Evolutionary conservation across 2,888 invertebrate species (phyloP).

Genomic region (Hydriomena furcata): DNA sequence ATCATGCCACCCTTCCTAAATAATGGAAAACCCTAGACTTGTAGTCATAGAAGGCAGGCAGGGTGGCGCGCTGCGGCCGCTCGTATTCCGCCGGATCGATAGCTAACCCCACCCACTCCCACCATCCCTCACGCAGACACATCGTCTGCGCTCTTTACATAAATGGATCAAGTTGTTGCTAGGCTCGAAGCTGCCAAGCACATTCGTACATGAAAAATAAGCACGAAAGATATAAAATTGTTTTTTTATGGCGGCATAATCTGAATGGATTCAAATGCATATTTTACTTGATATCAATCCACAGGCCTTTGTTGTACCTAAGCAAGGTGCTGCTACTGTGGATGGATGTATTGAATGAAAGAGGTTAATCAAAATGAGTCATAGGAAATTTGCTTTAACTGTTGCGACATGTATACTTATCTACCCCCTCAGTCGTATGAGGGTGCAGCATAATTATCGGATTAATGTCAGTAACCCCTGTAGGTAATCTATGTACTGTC

Average conservation of each 20-base stretch:
- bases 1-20: constrained; percentile 17
- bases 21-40: constrained; percentile 29
- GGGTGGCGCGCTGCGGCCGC: constrained; percentile 15
- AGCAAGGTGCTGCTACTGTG: too few species aligned
- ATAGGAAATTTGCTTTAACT: constrained; percentile 1
- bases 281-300: too few species aligned
- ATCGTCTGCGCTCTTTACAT: constrained; percentile 47
- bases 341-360: too few species aligned
- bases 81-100: constrained; percentile 29
- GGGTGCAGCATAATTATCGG: constrained; percentile 1
- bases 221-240: background rate
- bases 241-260: background rate
- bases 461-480: constrained; percentile 1
- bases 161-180: constrained; percentile 42
- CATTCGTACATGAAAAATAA: background rate
- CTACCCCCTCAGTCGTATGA: background rate
- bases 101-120: constrained; percentile 37
- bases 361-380: constrained; percentile 9
- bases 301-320: too few species aligned
- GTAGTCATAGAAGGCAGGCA: constrained; percentile 13
- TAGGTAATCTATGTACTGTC: too few species aligned
- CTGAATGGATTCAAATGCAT: too few species aligned
- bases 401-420: background rate
- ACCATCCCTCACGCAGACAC: constrained; percentile 41
- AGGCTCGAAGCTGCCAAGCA: constrained; percentile 12